Evolutionary conservation across 1,140 invertebrate genomes (phyloP), one percentile per base, ranked within the genome.

Genomic region (Metaphire vulgaris): DNA sequence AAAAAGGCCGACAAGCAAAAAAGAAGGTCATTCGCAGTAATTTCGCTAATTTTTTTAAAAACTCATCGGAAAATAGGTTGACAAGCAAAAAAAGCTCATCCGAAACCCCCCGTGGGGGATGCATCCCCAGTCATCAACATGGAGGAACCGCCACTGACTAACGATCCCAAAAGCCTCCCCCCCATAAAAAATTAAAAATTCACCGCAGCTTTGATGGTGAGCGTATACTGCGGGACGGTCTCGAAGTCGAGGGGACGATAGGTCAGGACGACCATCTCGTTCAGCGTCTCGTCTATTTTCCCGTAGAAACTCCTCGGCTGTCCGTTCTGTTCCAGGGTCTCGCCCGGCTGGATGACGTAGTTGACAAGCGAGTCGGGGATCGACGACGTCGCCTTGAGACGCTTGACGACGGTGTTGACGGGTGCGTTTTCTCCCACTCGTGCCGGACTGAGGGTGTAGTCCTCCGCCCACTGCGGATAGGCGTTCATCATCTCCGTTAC

Each of bases 241-340:
- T 97, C 94, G 84, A 93, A 97, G 87, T 97, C 95, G 80, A 97
- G 86, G 16, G 93, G 94, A 89, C 96, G 94, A 88, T 97, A 97
- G 94, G 83, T 96, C 94, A 6, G 93, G 93, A 75, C 31, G 33
- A 66, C 34, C 75, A 74, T 76, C 72, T 32, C 75, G 21, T 30
- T 33, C 15, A 16, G 75, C 31, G 31, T 76, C 30, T 74, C 70
- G 33, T 72, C 70, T 0, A 72, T 32, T 32, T 30, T 72, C 1
- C 26, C 26, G 33, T 72, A 33, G 21, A 72, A 72, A 21, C 29
- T 31, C 6, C 70, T 30, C 29, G 70, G 70, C n/a, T 28, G 29
- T 2, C 70, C 70, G 33, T 72, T 72, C 33, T 30, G n/a, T 75
- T 76, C 72, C 1, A 41, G 21, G 21, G 72, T 28, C 12, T 75